Evolutionary conservation across 2,113 vertebrate genomes (phyloP).

Genomic region (Chunga burmeisteri): DNA sequence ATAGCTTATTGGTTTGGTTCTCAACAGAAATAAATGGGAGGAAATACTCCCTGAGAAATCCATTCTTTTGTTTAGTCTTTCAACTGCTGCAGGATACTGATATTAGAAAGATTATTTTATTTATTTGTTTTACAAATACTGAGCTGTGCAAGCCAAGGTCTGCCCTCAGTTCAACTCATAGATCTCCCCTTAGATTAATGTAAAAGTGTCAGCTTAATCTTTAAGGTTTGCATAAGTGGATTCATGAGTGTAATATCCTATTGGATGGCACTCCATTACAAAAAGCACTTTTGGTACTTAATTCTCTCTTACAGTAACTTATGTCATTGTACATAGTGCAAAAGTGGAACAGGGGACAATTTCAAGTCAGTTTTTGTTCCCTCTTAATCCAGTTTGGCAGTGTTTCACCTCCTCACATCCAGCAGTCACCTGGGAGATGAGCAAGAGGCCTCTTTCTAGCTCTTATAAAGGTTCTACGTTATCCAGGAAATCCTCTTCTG

Average conservation of each 20-base stretch:
- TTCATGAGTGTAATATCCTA: neutral
- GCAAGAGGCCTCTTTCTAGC: neutral
- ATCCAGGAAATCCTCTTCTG: neutral
- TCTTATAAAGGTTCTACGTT: neutral
- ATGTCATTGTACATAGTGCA: neutral
- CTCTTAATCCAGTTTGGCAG: neutral
- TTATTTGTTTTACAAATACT: neutral
- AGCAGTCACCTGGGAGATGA: neutral
- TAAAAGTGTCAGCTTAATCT: neutral
- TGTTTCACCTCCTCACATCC: neutral
- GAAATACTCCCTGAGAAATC: neutral
- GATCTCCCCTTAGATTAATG: neutral
- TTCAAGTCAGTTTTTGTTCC: neutral
- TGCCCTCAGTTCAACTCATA: neutral
- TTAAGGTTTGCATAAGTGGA: neutral
- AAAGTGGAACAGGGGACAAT: neutral
- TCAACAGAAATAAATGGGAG: neutral
- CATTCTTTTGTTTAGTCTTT: neutral
- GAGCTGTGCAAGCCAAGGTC: neutral
- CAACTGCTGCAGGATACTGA: neutral
- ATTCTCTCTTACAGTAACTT: neutral
- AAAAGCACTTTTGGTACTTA: neutral
- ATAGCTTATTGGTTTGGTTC: neutral
- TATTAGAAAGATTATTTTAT: neutral
- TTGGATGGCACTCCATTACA: neutral